Conservation (phyloP, 2,888 invertebrate species). For the Apoda limacodes region DNA sequence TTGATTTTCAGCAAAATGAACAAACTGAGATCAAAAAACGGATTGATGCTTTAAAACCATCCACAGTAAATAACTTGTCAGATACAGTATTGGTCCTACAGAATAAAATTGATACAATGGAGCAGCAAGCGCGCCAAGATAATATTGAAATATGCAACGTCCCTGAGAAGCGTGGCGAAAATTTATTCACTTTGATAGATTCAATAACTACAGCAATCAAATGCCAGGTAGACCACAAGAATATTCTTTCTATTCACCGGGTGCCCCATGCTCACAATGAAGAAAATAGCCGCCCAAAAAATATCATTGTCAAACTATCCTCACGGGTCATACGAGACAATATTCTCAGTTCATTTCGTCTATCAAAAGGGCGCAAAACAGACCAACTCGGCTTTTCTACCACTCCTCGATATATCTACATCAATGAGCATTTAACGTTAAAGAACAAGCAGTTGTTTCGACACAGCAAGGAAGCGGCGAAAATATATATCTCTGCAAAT, state of each 20-base stretch:
- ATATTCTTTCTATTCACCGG: not conserved
- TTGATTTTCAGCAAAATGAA: too few species aligned
- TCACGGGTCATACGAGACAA: too few species aligned
- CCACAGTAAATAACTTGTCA: too few species aligned
- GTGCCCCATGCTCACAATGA: conserved; percentile 1
- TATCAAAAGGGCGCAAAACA: conserved; percentile 1
- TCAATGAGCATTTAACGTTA: conserved; percentile 3
- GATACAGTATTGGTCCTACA: too few species aligned
- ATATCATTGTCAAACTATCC: conserved; percentile 3
- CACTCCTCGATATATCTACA: not conserved
- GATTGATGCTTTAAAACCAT: too few species aligned
- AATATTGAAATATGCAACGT: conserved; percentile 5
- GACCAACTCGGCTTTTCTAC: not conserved
- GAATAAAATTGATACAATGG: conserved; percentile 1
- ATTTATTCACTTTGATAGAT: not conserved
- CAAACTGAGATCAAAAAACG: too few species aligned
- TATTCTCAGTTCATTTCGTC: not conserved
- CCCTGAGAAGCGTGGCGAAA: too few species aligned
- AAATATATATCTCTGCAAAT: conserved; percentile 4
- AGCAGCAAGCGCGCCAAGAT: conserved; percentile 4
- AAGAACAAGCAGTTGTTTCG: conserved; percentile 7
- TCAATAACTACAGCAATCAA: not conserved
- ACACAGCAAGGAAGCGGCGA: conserved; percentile 5
- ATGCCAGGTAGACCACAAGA: not conserved
- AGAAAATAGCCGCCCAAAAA: conserved; percentile 2